These are phyloP conservation scores for Agrilus cyanescens DNA, from an alignment of 2,888 invertebrate species.

Conservation along the genomic window DNA sequence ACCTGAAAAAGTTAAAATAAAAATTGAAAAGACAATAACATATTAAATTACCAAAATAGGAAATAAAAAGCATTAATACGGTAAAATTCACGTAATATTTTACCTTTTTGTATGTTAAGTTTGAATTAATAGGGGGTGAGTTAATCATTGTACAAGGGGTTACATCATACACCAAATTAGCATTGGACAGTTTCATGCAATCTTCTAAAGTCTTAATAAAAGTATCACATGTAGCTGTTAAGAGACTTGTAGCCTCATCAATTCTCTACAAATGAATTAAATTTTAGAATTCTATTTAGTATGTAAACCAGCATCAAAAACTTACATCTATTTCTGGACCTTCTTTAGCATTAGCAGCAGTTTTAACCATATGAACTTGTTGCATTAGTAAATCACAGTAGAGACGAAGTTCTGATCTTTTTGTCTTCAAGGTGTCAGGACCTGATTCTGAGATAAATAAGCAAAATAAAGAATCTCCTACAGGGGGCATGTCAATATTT, in stretches of 20 bases:
- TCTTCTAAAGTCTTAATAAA: constrained; percentile 73
- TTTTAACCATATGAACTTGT: constrained; percentile 66
- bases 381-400: constrained; percentile 78
- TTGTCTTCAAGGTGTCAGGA: constrained; percentile 51
- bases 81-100: too few species aligned
- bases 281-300: neutral
- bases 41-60: too few species aligned
- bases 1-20: neutral
- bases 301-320: neutral
- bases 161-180: constrained; percentile 30
- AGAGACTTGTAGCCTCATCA: constrained; percentile 58
- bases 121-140: constrained; percentile 25
- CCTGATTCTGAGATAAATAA: constrained; percentile 34
- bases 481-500: too few species aligned
- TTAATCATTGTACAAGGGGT: constrained; percentile 27
- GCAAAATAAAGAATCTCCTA: neutral
- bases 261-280: constrained; percentile 44
- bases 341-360: constrained; percentile 44
- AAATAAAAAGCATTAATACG: too few species aligned
- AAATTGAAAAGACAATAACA: neutral
- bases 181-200: constrained; percentile 54
- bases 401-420: constrained; percentile 64
- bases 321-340: constrained; percentile 49
- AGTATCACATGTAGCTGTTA: constrained; percentile 71
- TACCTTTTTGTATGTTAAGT: constrained; percentile 25